Percentiles rank a stretch among this genome's conserved stretches.
These are phyloP conservation scores for Tribolium madens DNA, from an alignment of 1,140 invertebrate species.

Conservation along the genomic window DNA sequence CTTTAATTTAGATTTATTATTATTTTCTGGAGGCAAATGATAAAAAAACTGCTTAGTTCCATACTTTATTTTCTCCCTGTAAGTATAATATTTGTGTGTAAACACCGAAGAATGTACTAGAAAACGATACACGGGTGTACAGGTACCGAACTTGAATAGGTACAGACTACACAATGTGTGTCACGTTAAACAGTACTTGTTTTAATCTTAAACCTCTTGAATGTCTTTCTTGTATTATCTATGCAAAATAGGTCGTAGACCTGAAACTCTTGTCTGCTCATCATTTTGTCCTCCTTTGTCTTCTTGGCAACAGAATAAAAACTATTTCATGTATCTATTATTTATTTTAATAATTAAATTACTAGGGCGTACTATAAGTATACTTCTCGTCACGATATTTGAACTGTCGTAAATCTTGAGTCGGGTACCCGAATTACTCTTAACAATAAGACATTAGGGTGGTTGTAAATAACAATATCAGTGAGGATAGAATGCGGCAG, in stretches of 20 bases:
- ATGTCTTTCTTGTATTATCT: neutral
- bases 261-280: neutral
- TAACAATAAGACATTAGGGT: no score
- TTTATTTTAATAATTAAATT: neutral
- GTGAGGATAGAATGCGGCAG: no score
- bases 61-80: no score
- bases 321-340: neutral
- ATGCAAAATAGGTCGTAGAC: neutral
- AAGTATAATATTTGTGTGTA: neutral
- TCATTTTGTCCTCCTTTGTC: neutral
- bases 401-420: no score
- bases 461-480: no score
- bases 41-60: no score
- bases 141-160: neutral
- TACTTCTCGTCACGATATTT: no score
- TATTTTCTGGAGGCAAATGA: no score
- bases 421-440: no score
- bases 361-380: neutral
- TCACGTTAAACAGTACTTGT: constrained; percentile 2
- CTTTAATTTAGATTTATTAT: no score
- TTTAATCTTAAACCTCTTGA: neutral
- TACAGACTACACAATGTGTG: constrained; percentile 7
- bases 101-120: neutral
- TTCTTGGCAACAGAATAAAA: neutral
- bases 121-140: neutral